Base-by-base conservation (phyloP, 2,888 invertebrate genomes). In the Leptura quadrifasciata region DNA sequence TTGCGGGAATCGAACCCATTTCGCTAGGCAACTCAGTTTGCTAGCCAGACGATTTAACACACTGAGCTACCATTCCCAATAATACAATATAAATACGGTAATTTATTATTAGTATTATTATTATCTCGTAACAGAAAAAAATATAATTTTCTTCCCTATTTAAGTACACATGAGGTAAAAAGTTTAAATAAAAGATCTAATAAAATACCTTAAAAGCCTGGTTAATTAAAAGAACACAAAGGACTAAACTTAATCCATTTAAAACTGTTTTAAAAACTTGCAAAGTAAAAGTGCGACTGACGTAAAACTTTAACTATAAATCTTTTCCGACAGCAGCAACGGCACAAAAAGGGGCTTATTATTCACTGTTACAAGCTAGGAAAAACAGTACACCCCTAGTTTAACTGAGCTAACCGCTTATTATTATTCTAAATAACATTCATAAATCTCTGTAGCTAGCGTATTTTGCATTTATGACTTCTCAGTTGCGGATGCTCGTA, bases 391-490 rank as follows among this genome's bases (percentile, higher is more conserved):
- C 58, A 35, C 20, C 52, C 21, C 67, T 65, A 54, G 63, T 47
- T 55, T 58, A 68, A 21, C 54, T 54, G 24, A 17, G 24, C 21
- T 17, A 54, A 52, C 52, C 67, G 74, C 35, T 79, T 75, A 65
- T 52, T 76, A 31, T 72, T 55, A 70, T 75, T 31, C 39, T 60
- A 72, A 72, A 72, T 63, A 61, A 47, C 72, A 35, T 52, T 63
- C 72, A 63, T 73, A 65, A 39, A 73, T 73, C 39, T 65, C 35
- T 21, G 31, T 65, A 18, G 58, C 20, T 20, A 24, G 57, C 65
- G 31, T 57, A 65, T 39, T 65, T 73, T 73, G 58, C 73, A 73
- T 65, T 64, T 73, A 73, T 65, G 64, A 65, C 64, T 58, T 35
- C 54, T 58, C 57, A 24, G 69, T 58, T 21, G 58, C 39, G 58